A percentile compares a stretch with the other conserved stretches of the same genome.
phyloP scores from a whole-genome alignment of 1,140 invertebrate species.

The Pseudoatta argentina region DNA sequence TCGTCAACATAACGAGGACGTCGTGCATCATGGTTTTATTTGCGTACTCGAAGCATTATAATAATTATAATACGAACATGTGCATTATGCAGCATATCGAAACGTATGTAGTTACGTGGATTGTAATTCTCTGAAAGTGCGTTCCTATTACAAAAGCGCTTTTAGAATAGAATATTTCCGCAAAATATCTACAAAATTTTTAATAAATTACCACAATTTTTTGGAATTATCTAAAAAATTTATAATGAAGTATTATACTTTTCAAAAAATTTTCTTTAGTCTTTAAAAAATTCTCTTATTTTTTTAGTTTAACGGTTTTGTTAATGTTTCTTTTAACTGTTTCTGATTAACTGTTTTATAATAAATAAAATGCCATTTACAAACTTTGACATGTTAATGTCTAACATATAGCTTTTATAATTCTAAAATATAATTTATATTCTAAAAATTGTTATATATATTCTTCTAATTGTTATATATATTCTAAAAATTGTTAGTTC shows the following conservation, averaged over 20 bases:
- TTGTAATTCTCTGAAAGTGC: not conserved
- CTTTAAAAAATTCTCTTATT: not conserved
- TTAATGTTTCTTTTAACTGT: not conserved
- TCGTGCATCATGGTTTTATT: conserved; percentile 45
- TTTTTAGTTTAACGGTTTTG: not conserved
- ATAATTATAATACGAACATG: conserved; percentile 45
- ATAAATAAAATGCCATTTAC: not conserved
- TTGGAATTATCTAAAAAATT: not conserved
- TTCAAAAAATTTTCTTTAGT: not conserved
- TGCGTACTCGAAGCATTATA: conserved; percentile 35
- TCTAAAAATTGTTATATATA: no score
- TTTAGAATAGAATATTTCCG: not conserved
- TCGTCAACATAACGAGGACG: conserved; percentile 32
- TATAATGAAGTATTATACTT: not conserved
- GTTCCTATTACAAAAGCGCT: not conserved
- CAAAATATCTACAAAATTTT: not conserved
- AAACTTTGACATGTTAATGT: not conserved
- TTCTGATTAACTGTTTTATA: not conserved
- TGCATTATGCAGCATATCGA: conserved; percentile 19
- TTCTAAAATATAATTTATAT: not conserved
- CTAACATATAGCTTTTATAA: not conserved
- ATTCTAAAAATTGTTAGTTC: not conserved
- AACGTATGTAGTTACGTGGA: not conserved
- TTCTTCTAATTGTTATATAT: no score
- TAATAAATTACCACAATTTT: not conserved